phyloP scores from a whole-genome alignment of 2,113 vertebrate species.

The Dicaeum eximium region DNA sequence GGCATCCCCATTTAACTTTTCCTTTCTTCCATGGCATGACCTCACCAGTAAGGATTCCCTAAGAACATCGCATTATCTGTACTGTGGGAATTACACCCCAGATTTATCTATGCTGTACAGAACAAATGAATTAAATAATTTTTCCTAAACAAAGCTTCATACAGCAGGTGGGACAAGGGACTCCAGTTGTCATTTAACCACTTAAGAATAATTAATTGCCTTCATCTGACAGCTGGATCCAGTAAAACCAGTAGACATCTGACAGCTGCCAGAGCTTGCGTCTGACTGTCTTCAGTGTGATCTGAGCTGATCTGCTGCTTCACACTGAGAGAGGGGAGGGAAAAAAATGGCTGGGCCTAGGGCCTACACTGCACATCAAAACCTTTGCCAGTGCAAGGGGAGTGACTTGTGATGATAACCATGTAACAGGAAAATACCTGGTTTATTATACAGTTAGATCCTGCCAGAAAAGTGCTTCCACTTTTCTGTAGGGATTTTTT shows the following conservation, averaged over 20 bases:
- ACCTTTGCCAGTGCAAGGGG: not conserved
- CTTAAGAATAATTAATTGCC: constrained; percentile 53
- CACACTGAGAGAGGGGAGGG: rapidly evolving
- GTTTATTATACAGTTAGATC: not conserved
- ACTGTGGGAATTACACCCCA: not conserved
- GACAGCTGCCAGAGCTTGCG: not conserved
- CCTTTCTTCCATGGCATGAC: not conserved
- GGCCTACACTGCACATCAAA: not conserved
- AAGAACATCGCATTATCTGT: not conserved
- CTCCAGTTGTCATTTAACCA: constrained; percentile 18
- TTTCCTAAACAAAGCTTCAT: not conserved
- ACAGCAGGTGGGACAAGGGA: not conserved
- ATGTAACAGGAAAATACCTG: not conserved
- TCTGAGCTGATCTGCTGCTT: not conserved
- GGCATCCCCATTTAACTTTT: not conserved
- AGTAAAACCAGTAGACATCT: not conserved
- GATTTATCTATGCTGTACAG: not conserved
- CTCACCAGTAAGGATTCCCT: not conserved
- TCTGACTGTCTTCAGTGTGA: not conserved
- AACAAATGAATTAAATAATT: not conserved
- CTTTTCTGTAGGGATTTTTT: not conserved
- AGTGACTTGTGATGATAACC: not conserved
- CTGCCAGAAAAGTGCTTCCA: not conserved
- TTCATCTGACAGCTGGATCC: constrained; percentile 13
- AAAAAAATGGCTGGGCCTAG: not conserved